Conservation (phyloP, 2,113 vertebrate genomes). For the Heptranchias perlo region DNA sequence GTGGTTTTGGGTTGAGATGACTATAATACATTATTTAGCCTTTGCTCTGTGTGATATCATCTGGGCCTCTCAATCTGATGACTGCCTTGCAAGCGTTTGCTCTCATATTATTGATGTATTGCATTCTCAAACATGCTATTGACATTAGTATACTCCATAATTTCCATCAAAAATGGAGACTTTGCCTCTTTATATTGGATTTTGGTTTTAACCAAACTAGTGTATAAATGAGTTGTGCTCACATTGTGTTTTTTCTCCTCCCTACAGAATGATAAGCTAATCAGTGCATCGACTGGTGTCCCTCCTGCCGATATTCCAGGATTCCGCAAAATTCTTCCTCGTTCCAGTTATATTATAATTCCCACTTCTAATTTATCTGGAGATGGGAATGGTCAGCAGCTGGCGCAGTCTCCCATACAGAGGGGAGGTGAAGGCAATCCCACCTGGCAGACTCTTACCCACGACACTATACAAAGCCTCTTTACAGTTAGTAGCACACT, state of each 20-base stretch:
- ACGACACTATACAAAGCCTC: conserved; percentile 54
- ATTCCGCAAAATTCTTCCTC: conserved; percentile 92
- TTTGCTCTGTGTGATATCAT: background rate
- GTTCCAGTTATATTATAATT: conserved; percentile 80
- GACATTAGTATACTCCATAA: background rate
- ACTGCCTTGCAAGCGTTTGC: background rate
- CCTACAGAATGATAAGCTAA: conserved; percentile 56
- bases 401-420: conserved; percentile 61
- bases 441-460: conserved; percentile 45
- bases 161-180: background rate
- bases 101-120: background rate
- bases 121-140: background rate
- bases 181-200: background rate
- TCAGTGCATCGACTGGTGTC: conserved; percentile 53
- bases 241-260: conserved; percentile 39
- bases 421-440: conserved; percentile 50
- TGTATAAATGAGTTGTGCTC: background rate
- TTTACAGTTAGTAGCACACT: conserved; percentile 41
- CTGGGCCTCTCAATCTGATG: background rate
- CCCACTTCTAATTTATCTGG: conserved; percentile 66
- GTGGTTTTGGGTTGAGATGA: background rate
- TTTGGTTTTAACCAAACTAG: background rate
- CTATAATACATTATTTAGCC: background rate
- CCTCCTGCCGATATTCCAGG: conserved; percentile 78
- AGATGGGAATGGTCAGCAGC: conserved; percentile 53